Evolutionary conservation across 2,888 invertebrate species (phyloP).

Genomic region (Agrochola litura): DNA sequence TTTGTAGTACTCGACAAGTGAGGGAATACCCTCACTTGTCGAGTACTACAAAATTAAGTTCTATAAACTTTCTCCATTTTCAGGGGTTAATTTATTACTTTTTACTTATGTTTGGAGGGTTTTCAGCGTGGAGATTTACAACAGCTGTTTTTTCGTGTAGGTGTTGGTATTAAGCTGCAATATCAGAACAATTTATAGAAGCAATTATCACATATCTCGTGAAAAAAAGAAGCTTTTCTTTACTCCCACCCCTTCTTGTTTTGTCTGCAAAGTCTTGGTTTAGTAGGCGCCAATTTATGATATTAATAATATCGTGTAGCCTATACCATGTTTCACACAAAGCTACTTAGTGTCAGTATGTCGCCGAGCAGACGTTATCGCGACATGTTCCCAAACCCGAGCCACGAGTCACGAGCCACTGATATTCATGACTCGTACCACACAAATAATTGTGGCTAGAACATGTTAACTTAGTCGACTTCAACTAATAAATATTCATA

Average conservation of each 20-base stretch:
- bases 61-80: slow-evolving; percentile 20
- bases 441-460: slow-evolving; percentile 39
- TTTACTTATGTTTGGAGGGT: slow-evolving; percentile 11
- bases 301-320: slow-evolving; percentile 36
- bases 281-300: slow-evolving; percentile 24
- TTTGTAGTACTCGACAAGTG: slow-evolving; percentile 4
- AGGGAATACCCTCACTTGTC: too few species aligned
- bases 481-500: slow-evolving; percentile 55
- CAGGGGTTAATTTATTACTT: slow-evolving; percentile 43
- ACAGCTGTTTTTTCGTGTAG: neutral
- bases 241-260: neutral
- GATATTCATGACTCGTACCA: slow-evolving; percentile 26
- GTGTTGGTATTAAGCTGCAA: neutral
- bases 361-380: slow-evolving; percentile 35
- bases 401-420: slow-evolving; percentile 7
- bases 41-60: too few species aligned
- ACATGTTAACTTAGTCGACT: slow-evolving; percentile 40
- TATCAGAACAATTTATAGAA: slow-evolving; percentile 2
- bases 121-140: slow-evolving; percentile 1
- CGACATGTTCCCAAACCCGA: neutral
- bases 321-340: slow-evolving; percentile 9
- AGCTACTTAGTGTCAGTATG: slow-evolving; percentile 26
- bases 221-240: slow-evolving; percentile 1
- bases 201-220: neutral
- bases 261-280: slow-evolving; percentile 12